phyloP scores from a whole-genome alignment of 2,113 vertebrate species.

The Mola mola region DNA sequence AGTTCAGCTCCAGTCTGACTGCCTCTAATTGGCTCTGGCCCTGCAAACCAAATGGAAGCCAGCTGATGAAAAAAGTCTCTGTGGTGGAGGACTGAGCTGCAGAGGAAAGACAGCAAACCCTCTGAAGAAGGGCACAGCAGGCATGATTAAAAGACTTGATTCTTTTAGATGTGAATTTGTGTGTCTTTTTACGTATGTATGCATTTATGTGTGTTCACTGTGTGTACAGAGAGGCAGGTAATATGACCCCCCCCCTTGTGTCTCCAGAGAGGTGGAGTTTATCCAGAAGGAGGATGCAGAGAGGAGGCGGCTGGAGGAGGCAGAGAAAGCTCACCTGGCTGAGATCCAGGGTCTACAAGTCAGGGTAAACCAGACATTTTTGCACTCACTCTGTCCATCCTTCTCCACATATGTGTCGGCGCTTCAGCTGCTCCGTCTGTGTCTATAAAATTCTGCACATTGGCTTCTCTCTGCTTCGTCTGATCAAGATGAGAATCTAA shows the following conservation, averaged over 20 bases:
- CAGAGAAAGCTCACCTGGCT: constrained; percentile 90
- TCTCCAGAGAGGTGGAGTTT: constrained; percentile 93
- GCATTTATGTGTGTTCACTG: too few relatives aligned
- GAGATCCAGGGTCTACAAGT: constrained; percentile 95
- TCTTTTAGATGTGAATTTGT: too few relatives aligned
- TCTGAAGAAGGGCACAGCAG: too few relatives aligned
- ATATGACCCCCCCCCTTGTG: constrained; percentile 10
- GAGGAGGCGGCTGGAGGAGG: constrained; percentile 93
- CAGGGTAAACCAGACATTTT: constrained; percentile 78
- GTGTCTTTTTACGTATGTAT: too few relatives aligned
- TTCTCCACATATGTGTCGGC: not conserved
- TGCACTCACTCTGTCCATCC: not conserved
- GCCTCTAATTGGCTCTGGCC: constrained; percentile 67
- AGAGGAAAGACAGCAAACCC: constrained; percentile 8
- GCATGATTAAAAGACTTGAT: too few relatives aligned
- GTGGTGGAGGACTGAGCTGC: constrained; percentile 16
- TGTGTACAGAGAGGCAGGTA: too few relatives aligned
- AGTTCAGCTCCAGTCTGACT: constrained; percentile 52
- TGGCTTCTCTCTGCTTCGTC: too few relatives aligned
- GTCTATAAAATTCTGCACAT: too few relatives aligned
- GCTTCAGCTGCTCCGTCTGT: not conserved
- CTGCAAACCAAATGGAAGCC: constrained; percentile 57
- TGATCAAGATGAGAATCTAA: too few relatives aligned
- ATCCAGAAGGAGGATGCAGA: constrained; percentile 94
- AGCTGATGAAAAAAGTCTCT: constrained; percentile 40